A percentile compares a stretch with the other conserved stretches of the same genome.
Conservation (phyloP, 2,797 vertebrate species). For the Labeo calbasu region DNA sequence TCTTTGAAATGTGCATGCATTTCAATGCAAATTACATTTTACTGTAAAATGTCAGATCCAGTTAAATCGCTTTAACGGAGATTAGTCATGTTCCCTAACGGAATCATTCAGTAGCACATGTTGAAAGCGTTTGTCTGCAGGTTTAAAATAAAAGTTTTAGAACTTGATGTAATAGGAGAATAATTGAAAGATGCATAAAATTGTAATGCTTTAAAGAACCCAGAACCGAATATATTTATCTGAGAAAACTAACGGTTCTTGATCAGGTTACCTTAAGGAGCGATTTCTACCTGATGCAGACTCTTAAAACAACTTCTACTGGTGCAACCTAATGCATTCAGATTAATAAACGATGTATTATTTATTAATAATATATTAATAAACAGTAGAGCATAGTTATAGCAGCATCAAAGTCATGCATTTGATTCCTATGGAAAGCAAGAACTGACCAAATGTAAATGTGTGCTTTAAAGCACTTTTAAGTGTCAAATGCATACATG, state of each 20-base stretch:
- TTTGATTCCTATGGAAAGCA: background rate
- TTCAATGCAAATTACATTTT: background rate
- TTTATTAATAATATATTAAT: background rate
- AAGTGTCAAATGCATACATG: no score
- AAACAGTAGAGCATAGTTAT: background rate
- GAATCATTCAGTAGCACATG: background rate
- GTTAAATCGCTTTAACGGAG: slow-evolving; percentile 19
- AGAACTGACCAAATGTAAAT: background rate
- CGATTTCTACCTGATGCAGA: background rate
- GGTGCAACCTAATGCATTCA: background rate
- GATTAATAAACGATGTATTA: background rate
- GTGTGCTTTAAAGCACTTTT: background rate
- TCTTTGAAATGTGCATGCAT: background rate
- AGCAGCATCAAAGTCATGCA: background rate
- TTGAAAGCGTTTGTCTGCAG: background rate
- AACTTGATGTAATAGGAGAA: background rate
- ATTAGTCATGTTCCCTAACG: background rate
- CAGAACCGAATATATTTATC: background rate
- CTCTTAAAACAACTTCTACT: background rate
- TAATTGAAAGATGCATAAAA: background rate
- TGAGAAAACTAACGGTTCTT: background rate
- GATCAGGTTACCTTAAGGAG: background rate
- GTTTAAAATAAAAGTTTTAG: background rate
- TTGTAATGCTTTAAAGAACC: background rate
- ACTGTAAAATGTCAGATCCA: background rate